Conservation (phyloP, 1,140 invertebrate genomes). For the Protaetia brevitarsis region DNA sequence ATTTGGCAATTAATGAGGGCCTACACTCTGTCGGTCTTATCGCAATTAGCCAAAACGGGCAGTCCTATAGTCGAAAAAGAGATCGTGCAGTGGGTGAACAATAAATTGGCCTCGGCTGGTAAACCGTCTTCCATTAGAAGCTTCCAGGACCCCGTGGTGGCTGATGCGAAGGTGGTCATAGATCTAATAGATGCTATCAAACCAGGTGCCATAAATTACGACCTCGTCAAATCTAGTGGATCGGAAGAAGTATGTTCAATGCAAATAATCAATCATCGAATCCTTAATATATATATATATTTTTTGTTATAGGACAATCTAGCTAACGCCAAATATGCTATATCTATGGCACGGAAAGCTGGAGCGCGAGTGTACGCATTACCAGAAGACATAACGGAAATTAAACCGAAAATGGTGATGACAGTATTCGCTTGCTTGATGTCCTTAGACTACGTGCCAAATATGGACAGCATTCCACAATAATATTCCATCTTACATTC, state of each 20-base stretch:
- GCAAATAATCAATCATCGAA: background rate
- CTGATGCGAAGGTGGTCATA: slow-evolving; percentile 84
- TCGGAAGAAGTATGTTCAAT: slow-evolving; percentile 69
- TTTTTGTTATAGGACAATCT: slow-evolving; percentile 74
- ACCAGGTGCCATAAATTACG: slow-evolving; percentile 93
- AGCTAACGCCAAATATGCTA: slow-evolving; percentile 97
- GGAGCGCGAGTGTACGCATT: slow-evolving; percentile 96
- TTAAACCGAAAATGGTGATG: slow-evolving; percentile 99
- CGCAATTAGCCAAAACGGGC: slow-evolving; percentile 82
- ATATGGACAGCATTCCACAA: slow-evolving; percentile 60
- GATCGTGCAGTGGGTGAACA: slow-evolving; percentile 96
- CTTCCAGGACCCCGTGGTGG: slow-evolving; percentile 85
- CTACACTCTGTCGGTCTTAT: slow-evolving; percentile 92
- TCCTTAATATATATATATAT: background rate
- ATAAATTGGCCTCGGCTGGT: slow-evolving; percentile 76
- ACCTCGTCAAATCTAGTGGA: slow-evolving; percentile 75
- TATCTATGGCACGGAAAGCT: slow-evolving; percentile 95
- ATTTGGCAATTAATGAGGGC: slow-evolving; percentile 99
- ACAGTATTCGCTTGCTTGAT: slow-evolving; percentile 98
- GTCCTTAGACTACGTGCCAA: slow-evolving; percentile 91
- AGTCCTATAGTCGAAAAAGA: slow-evolving; percentile 91
- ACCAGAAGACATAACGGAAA: slow-evolving; percentile 98
- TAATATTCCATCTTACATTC: slow-evolving; percentile 10
- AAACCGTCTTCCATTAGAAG: slow-evolving; percentile 78
- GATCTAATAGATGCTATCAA: slow-evolving; percentile 97